Base-by-base conservation (phyloP, 2,888 invertebrate species). In the Hirtodrosophila trivittata region DNA sequence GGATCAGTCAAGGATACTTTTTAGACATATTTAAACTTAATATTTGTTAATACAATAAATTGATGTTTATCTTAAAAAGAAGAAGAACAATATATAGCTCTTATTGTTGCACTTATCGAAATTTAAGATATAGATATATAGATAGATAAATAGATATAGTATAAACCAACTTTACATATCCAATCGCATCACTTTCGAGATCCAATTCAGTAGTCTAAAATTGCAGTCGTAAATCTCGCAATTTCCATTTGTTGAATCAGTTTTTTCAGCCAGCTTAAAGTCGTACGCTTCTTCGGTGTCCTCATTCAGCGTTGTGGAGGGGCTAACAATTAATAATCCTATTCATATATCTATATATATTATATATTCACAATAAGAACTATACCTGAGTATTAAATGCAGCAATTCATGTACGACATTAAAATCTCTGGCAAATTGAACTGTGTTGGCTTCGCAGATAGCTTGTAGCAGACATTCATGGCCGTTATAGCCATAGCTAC, bases 401-500 rank as follows among this genome's bases (percentile, higher is more conserved):
- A 89, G 39, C 7, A 89, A 55, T 59, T 89, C 87, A 0, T 81
- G 84, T 12, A 80, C 73, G 1, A 89, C 77, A 46, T 77, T 84
- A 9, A 75, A 77, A 37, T 83, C 63, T 0, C 67, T 67, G 0
- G 83, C 77, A 47, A 89, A 89, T 12, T 54, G 68, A 12, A 87
- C 49, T 0, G 63, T 37, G 50, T 66, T 88, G 2, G 86, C 80
- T 26, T 89, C 88, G 54, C 89, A 89, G 18, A 89, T 87, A 0
- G 89, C 78, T 41, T 83, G 76, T 9, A 89, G 54, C 13, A 89
- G 35, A 28, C 89, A 89, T 21, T 86, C 86, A n/a, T 70, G 76
- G 0, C 89, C 89, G 2, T 82, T 83, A 45, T 85, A 86, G 1
- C 89, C 89, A 18, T 87, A 86, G 1, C 89, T 89, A 45, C 33